Evolutionary conservation across 2,888 invertebrate genomes (phyloP).

Genomic region (Bellardia pandia): DNA sequence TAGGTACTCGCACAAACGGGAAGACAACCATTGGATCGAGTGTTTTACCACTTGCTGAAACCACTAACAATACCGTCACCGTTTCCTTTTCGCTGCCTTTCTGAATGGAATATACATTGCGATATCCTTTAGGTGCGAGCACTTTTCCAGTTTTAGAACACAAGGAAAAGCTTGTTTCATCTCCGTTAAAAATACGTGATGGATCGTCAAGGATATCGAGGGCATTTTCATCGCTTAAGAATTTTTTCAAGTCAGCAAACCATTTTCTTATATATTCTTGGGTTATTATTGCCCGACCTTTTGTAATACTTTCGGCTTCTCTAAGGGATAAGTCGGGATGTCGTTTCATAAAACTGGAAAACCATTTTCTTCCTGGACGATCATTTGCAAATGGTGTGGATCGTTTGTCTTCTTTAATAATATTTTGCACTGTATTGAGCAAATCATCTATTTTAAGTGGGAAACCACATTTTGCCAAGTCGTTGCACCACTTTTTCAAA

Average conservation of each 20-base stretch:
- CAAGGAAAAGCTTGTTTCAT: constrained; percentile 11
- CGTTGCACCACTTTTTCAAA: constrained; percentile 9
- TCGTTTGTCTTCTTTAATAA: constrained; percentile 1
- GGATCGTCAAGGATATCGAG: constrained; percentile 8
- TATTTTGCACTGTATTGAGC: too few relatives aligned
- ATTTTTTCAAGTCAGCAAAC: constrained; percentile 18
- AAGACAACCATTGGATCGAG: too few relatives aligned
- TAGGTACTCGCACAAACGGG: too few relatives aligned
- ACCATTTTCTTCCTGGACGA: constrained; percentile 36
- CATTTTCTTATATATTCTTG: constrained; percentile 52
- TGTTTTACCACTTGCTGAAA: too few relatives aligned
- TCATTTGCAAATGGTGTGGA: constrained; percentile 27
- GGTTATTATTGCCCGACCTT: constrained; percentile 42
- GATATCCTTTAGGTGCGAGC: constrained; percentile 44
- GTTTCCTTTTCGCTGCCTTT: too few relatives aligned
- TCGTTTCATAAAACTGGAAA: constrained; percentile 10
- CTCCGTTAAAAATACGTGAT: constrained; percentile 25
- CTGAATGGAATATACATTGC: constrained; percentile 44
- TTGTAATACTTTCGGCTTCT: constrained; percentile 35
- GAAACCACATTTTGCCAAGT: neutral
- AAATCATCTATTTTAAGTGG: too few relatives aligned
- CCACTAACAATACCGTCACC: too few relatives aligned
- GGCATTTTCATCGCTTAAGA: neutral
- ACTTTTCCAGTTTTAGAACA: constrained; percentile 54
- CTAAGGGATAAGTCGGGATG: constrained; percentile 18